Evolutionary conservation across 2,888 invertebrate genomes (phyloP), one percentile per base, ranked within the genome.

Genomic region (Sesia bembeciformis): DNA sequence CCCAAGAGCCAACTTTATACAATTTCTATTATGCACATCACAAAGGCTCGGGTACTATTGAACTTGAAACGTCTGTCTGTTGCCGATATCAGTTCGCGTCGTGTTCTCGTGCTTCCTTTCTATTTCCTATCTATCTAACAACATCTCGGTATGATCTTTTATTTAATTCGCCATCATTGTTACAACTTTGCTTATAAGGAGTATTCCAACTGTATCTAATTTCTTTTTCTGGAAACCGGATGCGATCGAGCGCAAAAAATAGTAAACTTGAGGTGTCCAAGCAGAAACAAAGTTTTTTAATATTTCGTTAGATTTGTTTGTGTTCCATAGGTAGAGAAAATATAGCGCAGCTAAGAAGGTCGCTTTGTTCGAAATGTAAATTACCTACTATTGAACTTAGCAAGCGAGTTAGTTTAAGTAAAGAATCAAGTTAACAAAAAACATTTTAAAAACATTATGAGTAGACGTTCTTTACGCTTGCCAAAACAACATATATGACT

Each of bases 61-160:
- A 61, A 70, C 65, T 67, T 67, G 65, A 68, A 61, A 67, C 62
- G 66, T 23, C 23, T 23, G 23, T 66, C 64, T 65, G 64, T 67
- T 67, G 65, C 64, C 60, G 63, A 56, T 60, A 56, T 50, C 23
- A 53, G 53, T 53, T 52, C 56, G 61, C 57, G 56, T 57, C 62
- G 57, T 52, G 51, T 54, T 23, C 23, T 23, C 23, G 23, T 23
- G 23, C 23, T 49, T 58, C 55, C 56, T 56, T 56, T 57, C 55
- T 57, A 63, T 64, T 65, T 64, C 62, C 56, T 58, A 62, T 64
- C 56, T 54, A 59, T 56, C 42, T 59, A 58, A 58, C 58, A 55
- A 62, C 62, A 61, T 62, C 60, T 54, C 56, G 53, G 40, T 23
- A 53, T 41, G 53, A 49, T 51, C 8, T 41, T 53, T 50, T 49